Conservation (phyloP, 2,113 vertebrate genomes). For the Melanotaenia duboulayi region DNA sequence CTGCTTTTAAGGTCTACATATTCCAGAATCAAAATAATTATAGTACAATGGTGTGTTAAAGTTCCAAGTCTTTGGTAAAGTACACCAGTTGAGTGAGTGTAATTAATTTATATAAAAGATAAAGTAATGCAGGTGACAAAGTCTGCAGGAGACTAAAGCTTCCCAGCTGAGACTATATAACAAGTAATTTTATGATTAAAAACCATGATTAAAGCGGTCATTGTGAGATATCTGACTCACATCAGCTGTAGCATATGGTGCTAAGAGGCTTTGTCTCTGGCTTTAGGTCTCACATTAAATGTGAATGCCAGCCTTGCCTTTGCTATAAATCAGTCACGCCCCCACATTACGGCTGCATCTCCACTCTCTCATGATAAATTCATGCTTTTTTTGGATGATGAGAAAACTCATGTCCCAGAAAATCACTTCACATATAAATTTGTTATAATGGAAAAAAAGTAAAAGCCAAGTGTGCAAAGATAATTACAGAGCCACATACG, state of each 20-base stretch:
- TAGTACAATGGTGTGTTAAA: background rate
- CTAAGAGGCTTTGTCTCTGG: conserved; percentile 30
- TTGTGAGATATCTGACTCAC: conserved; percentile 4
- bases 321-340: conserved; percentile 56
- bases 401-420: conserved; percentile 25
- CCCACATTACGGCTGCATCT: conserved; percentile 50
- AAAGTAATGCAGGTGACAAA: background rate
- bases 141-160: conserved; percentile 11
- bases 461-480: conserved; percentile 7
- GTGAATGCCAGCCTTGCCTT: conserved; percentile 26
- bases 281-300: conserved; percentile 48
- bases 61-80: background rate
- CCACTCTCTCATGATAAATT: conserved; percentile 50
- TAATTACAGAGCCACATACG: conserved; percentile 22
- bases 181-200: conserved; percentile 34
- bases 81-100: background rate
- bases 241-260: conserved; percentile 7
- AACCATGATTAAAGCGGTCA: conserved; percentile 19
- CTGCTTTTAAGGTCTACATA: background rate
- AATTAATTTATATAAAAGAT: conserved; percentile 17
- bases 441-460: conserved; percentile 13
- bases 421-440: conserved; percentile 31
- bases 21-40: no score
- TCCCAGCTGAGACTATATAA: conserved; percentile 11
- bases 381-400: conserved; percentile 38